Evolutionary conservation across 2,797 vertebrate species (phyloP).

Genomic region (Poeciliopsis gracilis): DNA sequence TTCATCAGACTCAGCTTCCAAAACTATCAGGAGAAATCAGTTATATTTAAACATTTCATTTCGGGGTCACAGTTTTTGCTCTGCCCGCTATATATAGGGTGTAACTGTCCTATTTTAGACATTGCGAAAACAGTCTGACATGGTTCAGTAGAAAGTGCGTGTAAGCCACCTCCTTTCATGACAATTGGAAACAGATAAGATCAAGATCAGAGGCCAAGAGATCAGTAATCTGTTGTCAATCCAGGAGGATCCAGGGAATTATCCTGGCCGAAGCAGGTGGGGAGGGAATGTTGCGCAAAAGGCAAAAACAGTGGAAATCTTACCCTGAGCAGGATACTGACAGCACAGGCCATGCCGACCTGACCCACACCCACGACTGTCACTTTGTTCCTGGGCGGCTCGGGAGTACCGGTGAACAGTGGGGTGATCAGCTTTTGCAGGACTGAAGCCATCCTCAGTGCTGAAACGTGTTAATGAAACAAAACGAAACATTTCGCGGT

Average conservation of each 20-base stretch:
- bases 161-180: conserved; percentile 9
- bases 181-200: conserved; percentile 23
- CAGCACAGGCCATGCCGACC: conserved; percentile 86
- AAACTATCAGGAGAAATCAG: not conserved
- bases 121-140: not conserved
- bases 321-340: conserved; percentile 83
- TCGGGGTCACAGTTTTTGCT: not conserved
- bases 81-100: not conserved
- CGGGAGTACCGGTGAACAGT: conserved; percentile 57
- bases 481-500: not conserved
- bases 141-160: not conserved
- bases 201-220: conserved; percentile 49
- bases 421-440: conserved; percentile 87
- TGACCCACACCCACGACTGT: conserved; percentile 84
- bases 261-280: conserved; percentile 36
- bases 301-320: conserved; percentile 45
- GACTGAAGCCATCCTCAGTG: conserved; percentile 84
- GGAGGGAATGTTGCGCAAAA: conserved; percentile 26
- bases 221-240: conserved; percentile 55
- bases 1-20: not conserved
- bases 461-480: conserved; percentile 30
- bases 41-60: not conserved
- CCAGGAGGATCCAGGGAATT: conserved; percentile 45
- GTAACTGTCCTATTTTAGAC: not conserved
- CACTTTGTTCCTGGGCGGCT: conserved; percentile 81